Evolutionary conservation across 2,113 vertebrate species (phyloP), one percentile per base, ranked within the genome.

Genomic region (Spizaetus ornatus): DNA sequence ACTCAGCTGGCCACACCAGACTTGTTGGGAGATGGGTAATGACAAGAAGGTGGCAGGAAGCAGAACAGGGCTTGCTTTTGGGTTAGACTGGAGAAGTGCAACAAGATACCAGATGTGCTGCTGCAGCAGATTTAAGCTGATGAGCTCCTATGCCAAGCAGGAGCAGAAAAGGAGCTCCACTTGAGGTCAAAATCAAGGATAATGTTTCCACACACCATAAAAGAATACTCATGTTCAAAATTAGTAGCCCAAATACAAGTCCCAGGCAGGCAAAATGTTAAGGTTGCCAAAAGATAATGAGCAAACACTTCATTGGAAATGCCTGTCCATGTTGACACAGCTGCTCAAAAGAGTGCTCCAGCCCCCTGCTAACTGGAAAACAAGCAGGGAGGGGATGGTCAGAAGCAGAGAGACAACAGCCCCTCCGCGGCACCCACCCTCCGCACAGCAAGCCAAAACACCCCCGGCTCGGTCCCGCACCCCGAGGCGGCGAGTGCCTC

Each of bases 1-100:
- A 55, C 53, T 55, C 53, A 11, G 40, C 18, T 32, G 36, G 27
- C 48, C 34, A 73, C 22, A 29, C 23, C 48, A 65, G 62, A 53
- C 48, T 14, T 42, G n/a, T 48, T 20, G 34, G 32, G 73, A 36
- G 26, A 27, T 2, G 32, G 45, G 45, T 7, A 50, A 16, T 3
- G 7, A 38, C 52, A 26, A 59, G 53, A 3, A 17, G 34, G 50
- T 0, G 3, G 43, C 36, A 53, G 56, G 56, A 53, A 16, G n/a
- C 19, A 65, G n/a, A 43, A 31, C 0, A 0, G 27, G 43, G 50
- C 27, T 74, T 13, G 69, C 38, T 21, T 11, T 0, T 0, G 16
- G 18, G 36, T 66, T 17, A 55, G 62, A 34, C 32, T 11, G 32
- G 66, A 69, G 82, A 58, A 80, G 10, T 9, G 38, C 31, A 48